Conservation (phyloP, 2,888 invertebrate species). For the Poecilobothrus nobilitatus region DNA sequence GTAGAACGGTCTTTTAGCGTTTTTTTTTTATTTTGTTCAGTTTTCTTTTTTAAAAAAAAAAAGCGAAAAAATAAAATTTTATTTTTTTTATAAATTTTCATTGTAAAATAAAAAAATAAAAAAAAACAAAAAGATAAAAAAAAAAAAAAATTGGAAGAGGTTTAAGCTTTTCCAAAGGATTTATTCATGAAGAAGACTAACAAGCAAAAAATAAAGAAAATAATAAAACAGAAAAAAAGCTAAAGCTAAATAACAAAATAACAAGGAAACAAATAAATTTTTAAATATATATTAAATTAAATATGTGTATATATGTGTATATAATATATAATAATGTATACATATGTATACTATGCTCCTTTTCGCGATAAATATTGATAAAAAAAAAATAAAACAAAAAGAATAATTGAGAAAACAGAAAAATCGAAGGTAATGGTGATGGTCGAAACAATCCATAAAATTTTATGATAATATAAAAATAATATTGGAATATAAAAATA, state of each 20-base stretch:
- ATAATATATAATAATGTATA: background rate
- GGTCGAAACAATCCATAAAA: slow-evolving; percentile 4
- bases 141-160: too few relatives aligned
- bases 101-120: too few relatives aligned
- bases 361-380: background rate
- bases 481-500: background rate
- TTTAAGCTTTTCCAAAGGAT: background rate
- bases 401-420: background rate
- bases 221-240: background rate
- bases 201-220: background rate
- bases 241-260: background rate
- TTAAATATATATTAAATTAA: too few relatives aligned
- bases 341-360: background rate
- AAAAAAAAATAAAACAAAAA: background rate
- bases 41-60: too few relatives aligned
- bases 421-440: background rate
- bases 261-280: background rate
- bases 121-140: too few relatives aligned
- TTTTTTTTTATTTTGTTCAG: too few relatives aligned
- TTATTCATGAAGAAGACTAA: background rate
- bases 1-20: too few relatives aligned
- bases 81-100: too few relatives aligned
- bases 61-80: too few relatives aligned
- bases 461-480: background rate
- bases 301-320: background rate